Evolutionary conservation across 2,888 invertebrate species (phyloP).

Genomic region (Nebria salina): DNA sequence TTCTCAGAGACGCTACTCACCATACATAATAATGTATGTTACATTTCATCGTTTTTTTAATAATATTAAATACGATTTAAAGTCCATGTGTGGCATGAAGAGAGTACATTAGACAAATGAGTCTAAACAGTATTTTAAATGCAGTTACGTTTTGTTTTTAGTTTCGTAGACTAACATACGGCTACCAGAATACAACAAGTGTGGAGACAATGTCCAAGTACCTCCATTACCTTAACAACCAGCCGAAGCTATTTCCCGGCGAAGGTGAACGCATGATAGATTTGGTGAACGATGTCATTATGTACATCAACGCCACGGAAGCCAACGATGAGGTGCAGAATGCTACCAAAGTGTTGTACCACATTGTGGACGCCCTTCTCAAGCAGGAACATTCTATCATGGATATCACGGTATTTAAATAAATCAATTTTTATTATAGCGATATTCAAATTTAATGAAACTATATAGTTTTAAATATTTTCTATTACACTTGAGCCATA

Average conservation of each 20-base stretch:
- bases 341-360: constrained; percentile 67
- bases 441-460: too few relatives aligned
- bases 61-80: too few relatives aligned
- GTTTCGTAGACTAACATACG: constrained; percentile 68
- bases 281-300: constrained; percentile 68
- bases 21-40: constrained; percentile 72
- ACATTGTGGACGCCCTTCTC: constrained; percentile 74
- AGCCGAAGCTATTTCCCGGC: constrained; percentile 69
- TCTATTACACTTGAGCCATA: too few relatives aligned
- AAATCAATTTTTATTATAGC: neutral
- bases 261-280: constrained; percentile 72
- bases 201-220: constrained; percentile 68
- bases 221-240: constrained; percentile 65
- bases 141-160: constrained; percentile 52
- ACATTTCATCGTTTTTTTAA: neutral
- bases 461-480: too few relatives aligned
- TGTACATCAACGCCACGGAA: constrained; percentile 59
- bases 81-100: too few relatives aligned
- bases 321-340: constrained; percentile 63
- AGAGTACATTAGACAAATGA: neutral
- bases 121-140: neutral
- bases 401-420: constrained; percentile 72
- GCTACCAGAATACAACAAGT: constrained; percentile 71
- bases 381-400: constrained; percentile 74
- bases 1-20: constrained; percentile 71